These are phyloP conservation scores for Scolopax mira DNA, from an alignment of 2,113 vertebrate species.

Conservation along the genomic window DNA sequence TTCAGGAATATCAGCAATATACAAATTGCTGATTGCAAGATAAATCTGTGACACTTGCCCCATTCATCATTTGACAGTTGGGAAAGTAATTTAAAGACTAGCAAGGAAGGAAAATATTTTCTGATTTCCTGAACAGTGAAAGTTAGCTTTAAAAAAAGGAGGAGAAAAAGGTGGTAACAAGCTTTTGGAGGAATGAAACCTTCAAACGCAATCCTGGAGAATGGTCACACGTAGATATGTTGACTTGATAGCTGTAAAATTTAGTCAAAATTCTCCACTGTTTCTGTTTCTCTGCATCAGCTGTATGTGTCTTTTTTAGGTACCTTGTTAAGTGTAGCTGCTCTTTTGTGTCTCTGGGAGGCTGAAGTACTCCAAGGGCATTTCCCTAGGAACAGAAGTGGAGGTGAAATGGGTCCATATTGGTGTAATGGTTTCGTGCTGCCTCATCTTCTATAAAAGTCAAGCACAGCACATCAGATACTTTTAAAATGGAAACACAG, in stretches of 20 bases:
- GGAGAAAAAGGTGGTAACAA: neutral
- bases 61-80: neutral
- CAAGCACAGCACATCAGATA: neutral
- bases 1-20: neutral
- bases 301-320: neutral
- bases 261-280: neutral
- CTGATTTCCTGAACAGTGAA: neutral
- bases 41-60: neutral
- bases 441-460: neutral
- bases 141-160: neutral
- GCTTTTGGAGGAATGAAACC: neutral
- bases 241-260: neutral
- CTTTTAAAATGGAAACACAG: neutral
- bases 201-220: neutral
- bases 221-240: neutral
- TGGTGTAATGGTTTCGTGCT: neutral
- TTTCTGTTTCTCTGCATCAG: neutral
- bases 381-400: neutral
- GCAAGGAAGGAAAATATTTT: neutral
- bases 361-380: neutral
- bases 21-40: no score
- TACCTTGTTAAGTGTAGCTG: neutral
- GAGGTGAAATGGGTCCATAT: neutral
- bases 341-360: neutral
- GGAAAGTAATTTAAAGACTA: neutral